Evolutionary conservation across 2,888 invertebrate genomes (phyloP), one percentile per base, ranked within the genome.

Genomic region (Ophion slaviceki): DNA sequence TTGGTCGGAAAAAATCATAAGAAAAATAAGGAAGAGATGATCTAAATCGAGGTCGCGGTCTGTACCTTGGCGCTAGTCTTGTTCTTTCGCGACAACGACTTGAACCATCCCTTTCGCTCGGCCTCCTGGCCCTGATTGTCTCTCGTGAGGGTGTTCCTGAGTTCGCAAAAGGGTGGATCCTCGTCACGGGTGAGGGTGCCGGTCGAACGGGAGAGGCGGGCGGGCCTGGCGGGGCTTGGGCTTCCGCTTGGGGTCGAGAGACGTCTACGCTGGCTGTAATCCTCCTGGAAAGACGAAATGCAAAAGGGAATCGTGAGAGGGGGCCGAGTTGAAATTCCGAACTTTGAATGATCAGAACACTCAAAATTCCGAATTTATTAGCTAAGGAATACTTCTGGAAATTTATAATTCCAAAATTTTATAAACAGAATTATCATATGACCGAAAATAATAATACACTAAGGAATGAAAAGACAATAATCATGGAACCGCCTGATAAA

Each of bases 221-320:
- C 94, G 86, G 95, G 95, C 82, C 96, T 96, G 88, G 96, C 96
- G 72, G 94, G 95, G 92, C 96, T 95, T 47, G 96, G 96, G 90
- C 96, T 96, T 86, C 96, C 96, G 92, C 96, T 96, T 20, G 97
- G 97, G 36, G 97, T 97, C 82, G 97, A 97, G 88, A 97, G 95
- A 78, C 97, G 95, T 90, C 97, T 95, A 89, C 97, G 95, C 92
- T 96, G 96, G 88, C 96, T 96, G 93, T 97, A 97, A 90, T 97
- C 96, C 89, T 94, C 94, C 95, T 95, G 93, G 45, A 94, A 94
- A 8, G 36, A 80, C 83, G 59, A 86, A 82, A 81, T 57, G 61
- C 28, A 82, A 74, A 78, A 45, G 74, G 32, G 36, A 45, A 20
- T 2, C 32, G 32, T 32, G 32, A 32, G 32, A 76, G 64, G 66